phyloP scores from a whole-genome alignment of 1,140 invertebrate species.

The Zaprionus inermis region DNA sequence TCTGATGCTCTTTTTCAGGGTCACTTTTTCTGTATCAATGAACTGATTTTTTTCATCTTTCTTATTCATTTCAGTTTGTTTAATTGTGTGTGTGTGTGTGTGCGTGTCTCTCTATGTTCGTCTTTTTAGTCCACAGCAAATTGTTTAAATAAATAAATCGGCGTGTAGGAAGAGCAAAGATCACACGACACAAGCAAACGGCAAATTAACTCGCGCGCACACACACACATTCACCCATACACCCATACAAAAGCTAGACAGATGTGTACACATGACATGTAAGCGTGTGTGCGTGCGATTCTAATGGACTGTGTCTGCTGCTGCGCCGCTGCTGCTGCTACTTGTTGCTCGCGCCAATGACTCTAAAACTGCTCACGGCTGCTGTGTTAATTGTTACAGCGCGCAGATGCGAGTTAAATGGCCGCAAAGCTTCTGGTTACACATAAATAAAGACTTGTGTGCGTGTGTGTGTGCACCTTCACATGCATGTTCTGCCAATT shows the following conservation, averaged over 20 bases:
- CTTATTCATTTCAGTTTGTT: slow-evolving; percentile 25
- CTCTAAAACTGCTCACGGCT: slow-evolving; percentile 24
- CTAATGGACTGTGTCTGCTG: neutral
- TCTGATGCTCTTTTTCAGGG: slow-evolving; percentile 59
- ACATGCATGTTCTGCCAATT: slow-evolving; percentile 1
- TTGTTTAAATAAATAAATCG: slow-evolving; percentile 80
- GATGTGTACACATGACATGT: neutral
- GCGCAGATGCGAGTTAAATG: slow-evolving; percentile 10
- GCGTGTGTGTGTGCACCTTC: neutral
- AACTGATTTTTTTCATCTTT: slow-evolving; percentile 54
- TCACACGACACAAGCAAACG: slow-evolving; percentile 43
- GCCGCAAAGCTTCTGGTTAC: slow-evolving; percentile 1
- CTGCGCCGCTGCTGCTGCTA: neutral
- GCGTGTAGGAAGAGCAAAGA: slow-evolving; percentile 49
- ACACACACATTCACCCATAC: slow-evolving; percentile 14
- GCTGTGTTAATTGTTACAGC: slow-evolving; percentile 13
- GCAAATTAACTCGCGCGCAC: slow-evolving; percentile 45
- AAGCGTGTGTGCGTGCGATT: neutral
- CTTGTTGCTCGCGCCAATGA: slow-evolving; percentile 12
- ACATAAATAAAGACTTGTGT: neutral
- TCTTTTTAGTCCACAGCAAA: slow-evolving; percentile 66
- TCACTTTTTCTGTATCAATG: slow-evolving; percentile 61
- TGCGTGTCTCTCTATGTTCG: slow-evolving; percentile 29
- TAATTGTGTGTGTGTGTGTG: slow-evolving; percentile 4
- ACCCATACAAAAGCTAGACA: neutral